Percentiles rank a stretch among this genome's conserved stretches.
Evolutionary conservation across 2,113 vertebrate species (phyloP).

Genomic region (Canis aureus): DNA sequence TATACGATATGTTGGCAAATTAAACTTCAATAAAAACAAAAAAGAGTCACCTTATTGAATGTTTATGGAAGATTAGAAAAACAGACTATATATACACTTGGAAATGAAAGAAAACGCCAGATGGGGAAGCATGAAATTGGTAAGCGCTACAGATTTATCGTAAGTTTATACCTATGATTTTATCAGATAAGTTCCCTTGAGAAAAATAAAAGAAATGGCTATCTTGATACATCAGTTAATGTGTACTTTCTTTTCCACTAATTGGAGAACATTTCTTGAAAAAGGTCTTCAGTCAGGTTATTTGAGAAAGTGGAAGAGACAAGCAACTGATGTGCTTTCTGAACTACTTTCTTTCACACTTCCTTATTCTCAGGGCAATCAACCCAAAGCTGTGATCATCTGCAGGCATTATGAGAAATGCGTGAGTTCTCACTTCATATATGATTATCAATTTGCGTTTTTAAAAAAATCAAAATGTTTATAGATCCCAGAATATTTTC

Average conservation of each 20-base stretch:
- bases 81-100: background rate
- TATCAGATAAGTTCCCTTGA: background rate
- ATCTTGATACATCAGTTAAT: background rate
- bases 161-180: background rate
- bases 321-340: background rate
- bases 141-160: background rate
- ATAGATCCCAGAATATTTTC: background rate
- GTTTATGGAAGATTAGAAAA: background rate
- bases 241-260: background rate
- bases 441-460: conserved; percentile 8
- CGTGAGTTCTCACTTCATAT: conserved; percentile 55
- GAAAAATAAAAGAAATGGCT: background rate
- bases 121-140: background rate
- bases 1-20: too few species aligned
- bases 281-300: background rate
- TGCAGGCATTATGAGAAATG: background rate
- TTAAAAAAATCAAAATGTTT: conserved; percentile 34
- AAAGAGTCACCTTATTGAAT: background rate
- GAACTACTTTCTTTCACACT: conserved; percentile 6
- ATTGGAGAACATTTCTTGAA: background rate
- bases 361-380: background rate
- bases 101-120: background rate
- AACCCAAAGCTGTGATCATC: background rate
- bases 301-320: conserved; percentile 8
- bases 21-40: too few species aligned